Evolutionary conservation across 2,888 invertebrate species (phyloP), one percentile per base, ranked within the genome.

Genomic region (Drosophila demipolita): DNA sequence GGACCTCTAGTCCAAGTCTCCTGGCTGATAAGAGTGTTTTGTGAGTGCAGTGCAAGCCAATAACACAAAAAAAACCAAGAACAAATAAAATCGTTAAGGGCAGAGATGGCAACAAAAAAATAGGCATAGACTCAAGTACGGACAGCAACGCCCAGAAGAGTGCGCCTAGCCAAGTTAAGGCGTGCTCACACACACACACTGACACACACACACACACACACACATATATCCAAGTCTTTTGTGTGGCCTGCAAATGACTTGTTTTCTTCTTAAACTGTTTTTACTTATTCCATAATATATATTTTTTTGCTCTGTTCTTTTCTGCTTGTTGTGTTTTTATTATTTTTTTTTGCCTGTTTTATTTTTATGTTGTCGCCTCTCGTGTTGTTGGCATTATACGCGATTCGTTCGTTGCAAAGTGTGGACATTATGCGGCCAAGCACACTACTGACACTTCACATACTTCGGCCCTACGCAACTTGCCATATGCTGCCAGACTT

Each of bases 401-500:
- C 73, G 58, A 67, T 70, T 66, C 40, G 72, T 62, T 59, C 62
- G 61, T 74, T 63, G 66, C 45, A 64, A 75, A 72, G 55, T 77
- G 75, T 52, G 80, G 60, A 75, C 80, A 82, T 80, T 75, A 66
- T 75, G 83, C 58, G 80, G 80, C 75, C 74, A 35, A 59, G 58
- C 20, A 49, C 59, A 54, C 38, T 29, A 53, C 55, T 62, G 54
- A 64, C 59, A 55, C 53, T 73, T 36, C 40, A 53, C 33, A 15
- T 57, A 57, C 57, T 20, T 11, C 23, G 32, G 17, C 23, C 53
- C 8, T 3, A 35, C 55, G 50, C 60, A 57, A 42, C 52, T 64
- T 82, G 80, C 85, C 84, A 87, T 87, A 85, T 87, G 87, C 67
- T 82, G 80, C 60, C 66, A 71, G 58, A 32, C 66, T 36, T n/a